Percentiles rank a stretch among this genome's conserved stretches.
Evolutionary conservation across 23 tunicate species (phyloP).

Genomic region (Trididemnum miniatum): DNA sequence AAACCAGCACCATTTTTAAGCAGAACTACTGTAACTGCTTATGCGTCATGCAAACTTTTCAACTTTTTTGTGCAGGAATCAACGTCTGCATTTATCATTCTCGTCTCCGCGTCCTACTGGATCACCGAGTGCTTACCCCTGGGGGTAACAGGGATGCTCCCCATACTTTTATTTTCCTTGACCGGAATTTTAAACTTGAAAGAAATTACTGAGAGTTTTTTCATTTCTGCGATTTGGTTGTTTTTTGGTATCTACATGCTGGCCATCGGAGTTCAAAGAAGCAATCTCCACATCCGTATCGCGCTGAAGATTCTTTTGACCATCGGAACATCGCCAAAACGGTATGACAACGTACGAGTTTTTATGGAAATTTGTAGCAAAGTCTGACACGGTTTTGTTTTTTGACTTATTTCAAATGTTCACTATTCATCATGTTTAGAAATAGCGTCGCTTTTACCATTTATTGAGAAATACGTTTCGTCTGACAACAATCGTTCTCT

Average conservation of each 20-base stretch:
- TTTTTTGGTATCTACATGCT: slow-evolving; percentile 12
- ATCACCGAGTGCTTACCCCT: slow-evolving; percentile 19
- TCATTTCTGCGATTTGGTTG: slow-evolving; percentile 31
- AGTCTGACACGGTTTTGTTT: too few species aligned
- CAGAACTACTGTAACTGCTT: too few species aligned
- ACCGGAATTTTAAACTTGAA: slow-evolving; percentile 12
- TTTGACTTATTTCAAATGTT: too few species aligned
- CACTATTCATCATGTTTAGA: too few species aligned
- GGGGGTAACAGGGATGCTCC: slow-evolving; percentile 25
- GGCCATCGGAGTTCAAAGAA: slow-evolving; percentile 35
- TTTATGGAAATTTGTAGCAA: too few species aligned
- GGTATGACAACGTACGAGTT: slow-evolving; percentile 18
- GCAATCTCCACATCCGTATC: slow-evolving; percentile 22
- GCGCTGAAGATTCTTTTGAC: slow-evolving; percentile 22
- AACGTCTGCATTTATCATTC: slow-evolving; percentile 8
- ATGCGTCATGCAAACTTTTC: too few species aligned
- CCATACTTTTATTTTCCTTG: slow-evolving; percentile 6
- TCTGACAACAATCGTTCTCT: too few species aligned
- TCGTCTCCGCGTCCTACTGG: slow-evolving; percentile 18
- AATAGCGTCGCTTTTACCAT: too few species aligned
- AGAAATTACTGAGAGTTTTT: slow-evolving; percentile 19
- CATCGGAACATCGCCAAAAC: slow-evolving; percentile 27
- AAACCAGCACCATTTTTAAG: too few species aligned
- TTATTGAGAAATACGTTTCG: too few species aligned
- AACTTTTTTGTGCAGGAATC: slow-evolving; percentile 40